These are phyloP conservation scores for Cyclura pinguis DNA, from an alignment of 2,797 vertebrate genomes.

Conservation along the genomic window DNA sequence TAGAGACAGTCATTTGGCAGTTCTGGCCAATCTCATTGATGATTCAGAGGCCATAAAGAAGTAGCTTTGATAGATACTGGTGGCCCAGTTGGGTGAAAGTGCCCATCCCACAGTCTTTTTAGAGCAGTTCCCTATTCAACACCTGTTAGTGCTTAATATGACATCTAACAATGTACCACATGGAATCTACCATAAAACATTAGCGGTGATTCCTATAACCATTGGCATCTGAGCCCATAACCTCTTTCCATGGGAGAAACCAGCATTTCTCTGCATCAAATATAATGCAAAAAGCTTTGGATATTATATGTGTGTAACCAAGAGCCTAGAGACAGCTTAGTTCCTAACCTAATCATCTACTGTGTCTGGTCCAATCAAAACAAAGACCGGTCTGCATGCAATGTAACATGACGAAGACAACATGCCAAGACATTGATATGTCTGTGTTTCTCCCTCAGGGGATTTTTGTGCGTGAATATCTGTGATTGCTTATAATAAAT, in stretches of 20 bases:
- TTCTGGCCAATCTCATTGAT: neutral
- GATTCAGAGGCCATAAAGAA: neutral
- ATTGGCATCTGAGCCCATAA: neutral
- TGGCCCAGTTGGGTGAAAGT: neutral
- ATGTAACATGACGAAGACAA: no score
- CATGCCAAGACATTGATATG: no score
- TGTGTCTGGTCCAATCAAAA: no score
- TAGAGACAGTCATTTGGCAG: neutral
- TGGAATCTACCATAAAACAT: neutral
- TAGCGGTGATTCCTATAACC: no score
- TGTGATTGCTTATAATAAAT: no score
- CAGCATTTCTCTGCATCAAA: neutral
- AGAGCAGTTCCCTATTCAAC: neutral
- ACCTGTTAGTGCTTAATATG: neutral
- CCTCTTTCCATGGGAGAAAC: neutral
- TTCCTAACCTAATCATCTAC: no score
- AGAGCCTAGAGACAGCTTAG: no score
- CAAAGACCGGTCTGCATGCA: no score
- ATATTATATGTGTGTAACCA: no score
- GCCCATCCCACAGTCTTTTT: neutral
- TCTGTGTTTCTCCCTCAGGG: no score
- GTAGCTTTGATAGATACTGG: neutral
- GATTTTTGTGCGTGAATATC: no score
- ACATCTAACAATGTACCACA: neutral
- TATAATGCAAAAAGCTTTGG: no score